Evolutionary conservation across 2,113 vertebrate genomes (phyloP).

Genomic region (Apodemus sylvaticus): DNA sequence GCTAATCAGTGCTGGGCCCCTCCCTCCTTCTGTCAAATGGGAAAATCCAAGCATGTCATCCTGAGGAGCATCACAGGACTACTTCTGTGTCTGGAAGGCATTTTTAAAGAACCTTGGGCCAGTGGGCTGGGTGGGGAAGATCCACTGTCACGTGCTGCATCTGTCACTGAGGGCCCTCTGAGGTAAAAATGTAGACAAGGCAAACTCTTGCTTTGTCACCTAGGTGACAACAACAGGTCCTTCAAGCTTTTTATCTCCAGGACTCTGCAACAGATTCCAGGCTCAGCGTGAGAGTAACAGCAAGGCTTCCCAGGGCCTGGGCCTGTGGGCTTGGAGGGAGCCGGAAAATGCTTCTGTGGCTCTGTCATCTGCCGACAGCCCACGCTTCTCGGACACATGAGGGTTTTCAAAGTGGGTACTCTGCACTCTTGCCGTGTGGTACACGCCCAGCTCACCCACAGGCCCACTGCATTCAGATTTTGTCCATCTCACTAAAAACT

Average conservation of each 20-base stretch:
- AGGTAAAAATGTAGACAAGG: background rate
- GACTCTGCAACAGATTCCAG: background rate
- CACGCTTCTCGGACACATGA: background rate
- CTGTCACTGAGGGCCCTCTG: background rate
- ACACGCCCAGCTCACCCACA: no score
- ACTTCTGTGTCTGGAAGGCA: no score
- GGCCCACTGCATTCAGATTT: background rate
- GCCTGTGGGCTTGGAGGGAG: background rate
- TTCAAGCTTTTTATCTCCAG: background rate
- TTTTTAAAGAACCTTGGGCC: background rate
- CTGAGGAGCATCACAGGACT: background rate
- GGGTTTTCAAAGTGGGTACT: background rate
- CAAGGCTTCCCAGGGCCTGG: background rate
- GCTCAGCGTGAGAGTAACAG: background rate
- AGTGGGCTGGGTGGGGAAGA: background rate
- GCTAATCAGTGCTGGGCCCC: background rate
- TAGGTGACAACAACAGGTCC: background rate
- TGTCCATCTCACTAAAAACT: background rate
- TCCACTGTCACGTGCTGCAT: rapidly evolving
- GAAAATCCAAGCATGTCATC: background rate
- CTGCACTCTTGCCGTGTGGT: background rate
- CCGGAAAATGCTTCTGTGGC: background rate
- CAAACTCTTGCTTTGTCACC: background rate
- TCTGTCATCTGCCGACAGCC: background rate
- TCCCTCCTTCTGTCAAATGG: background rate